A percentile compares a stretch with the other conserved stretches of the same genome.
These are phyloP conservation scores for Tauraco erythrolophus DNA, from an alignment of 2,113 vertebrate genomes.

Conservation along the genomic window DNA sequence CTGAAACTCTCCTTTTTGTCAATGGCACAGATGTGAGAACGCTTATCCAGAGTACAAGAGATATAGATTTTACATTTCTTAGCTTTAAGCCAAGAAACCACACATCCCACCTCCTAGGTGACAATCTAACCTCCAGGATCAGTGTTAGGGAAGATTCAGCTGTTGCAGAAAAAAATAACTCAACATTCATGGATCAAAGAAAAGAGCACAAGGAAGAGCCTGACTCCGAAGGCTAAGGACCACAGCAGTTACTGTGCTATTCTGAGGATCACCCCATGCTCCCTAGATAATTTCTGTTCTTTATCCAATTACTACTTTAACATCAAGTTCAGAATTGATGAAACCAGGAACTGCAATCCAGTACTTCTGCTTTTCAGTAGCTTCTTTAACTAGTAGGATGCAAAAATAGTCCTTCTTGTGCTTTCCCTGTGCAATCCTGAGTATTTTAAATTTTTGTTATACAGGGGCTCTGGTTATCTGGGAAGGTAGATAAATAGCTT, in stretches of 20 bases:
- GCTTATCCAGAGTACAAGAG: neutral
- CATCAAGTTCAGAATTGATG: neutral
- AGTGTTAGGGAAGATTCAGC: neutral
- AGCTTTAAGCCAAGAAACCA: neutral
- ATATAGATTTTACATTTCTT: neutral
- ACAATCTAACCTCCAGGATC: neutral
- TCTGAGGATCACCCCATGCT: neutral
- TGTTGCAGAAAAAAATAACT: neutral
- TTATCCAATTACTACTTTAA: neutral
- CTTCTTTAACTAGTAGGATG: neutral
- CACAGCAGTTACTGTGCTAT: neutral
- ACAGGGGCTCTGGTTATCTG: neutral
- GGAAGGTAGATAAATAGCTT: neutral
- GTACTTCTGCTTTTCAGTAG: neutral
- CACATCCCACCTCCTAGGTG: neutral
- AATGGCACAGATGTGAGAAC: neutral
- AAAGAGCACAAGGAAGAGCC: neutral
- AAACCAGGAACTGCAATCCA: neutral
- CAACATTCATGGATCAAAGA: neutral
- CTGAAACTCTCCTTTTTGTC: neutral
- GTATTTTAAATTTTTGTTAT: neutral
- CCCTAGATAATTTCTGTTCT: neutral
- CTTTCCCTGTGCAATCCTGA: neutral
- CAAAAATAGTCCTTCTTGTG: neutral
- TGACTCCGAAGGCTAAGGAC: neutral